These are phyloP conservation scores for Phodopus roborovskii DNA, from an alignment of 2,113 vertebrate genomes.

Conservation along the genomic window DNA sequence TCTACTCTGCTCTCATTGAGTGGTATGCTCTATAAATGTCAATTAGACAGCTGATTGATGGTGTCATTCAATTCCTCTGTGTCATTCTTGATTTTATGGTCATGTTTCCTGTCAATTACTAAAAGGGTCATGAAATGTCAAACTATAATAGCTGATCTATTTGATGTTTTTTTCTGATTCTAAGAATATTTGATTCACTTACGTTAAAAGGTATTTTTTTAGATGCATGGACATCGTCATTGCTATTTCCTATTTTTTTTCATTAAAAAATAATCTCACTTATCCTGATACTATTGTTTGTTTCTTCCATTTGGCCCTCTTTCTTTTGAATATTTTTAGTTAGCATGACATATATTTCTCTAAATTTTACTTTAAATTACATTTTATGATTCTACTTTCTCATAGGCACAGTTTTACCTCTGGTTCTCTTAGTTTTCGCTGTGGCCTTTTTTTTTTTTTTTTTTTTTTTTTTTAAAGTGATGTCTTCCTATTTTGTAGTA, in stretches of 20 bases:
- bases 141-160: background rate
- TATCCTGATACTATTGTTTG: background rate
- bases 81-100: constrained; percentile 40
- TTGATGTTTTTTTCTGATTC: background rate
- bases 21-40: constrained; percentile 43
- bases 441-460: background rate
- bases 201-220: background rate
- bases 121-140: background rate
- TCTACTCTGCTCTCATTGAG: background rate
- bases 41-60: constrained; percentile 25
- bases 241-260: constrained; percentile 15
- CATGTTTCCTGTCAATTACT: constrained; percentile 28
- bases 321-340: background rate
- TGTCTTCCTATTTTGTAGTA: background rate
- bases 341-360: background rate
- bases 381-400: background rate
- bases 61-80: background rate
- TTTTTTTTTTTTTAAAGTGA: background rate
- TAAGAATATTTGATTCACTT: background rate
- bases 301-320: background rate
- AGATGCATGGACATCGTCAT: background rate
- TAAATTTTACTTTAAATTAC: background rate
- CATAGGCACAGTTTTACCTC: background rate
- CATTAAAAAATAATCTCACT: background rate
- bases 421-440: background rate